Conservation (phyloP, 2,797 vertebrate genomes). For the Limnodromus scolopaceus region DNA sequence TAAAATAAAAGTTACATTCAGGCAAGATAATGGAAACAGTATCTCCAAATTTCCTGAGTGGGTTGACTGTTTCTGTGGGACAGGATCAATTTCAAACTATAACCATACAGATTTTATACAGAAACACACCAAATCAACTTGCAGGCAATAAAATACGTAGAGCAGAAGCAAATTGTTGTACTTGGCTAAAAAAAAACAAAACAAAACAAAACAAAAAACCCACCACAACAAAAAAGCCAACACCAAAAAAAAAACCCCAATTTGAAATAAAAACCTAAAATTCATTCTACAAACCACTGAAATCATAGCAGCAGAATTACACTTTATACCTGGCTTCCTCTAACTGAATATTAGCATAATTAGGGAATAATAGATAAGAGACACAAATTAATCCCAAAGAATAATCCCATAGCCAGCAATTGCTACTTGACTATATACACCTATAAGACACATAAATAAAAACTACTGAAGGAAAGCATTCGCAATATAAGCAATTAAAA, state of each 20-base stretch:
- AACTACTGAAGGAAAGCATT: neutral
- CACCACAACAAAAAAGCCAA: too few species aligned
- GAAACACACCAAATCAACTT: neutral
- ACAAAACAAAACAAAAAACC: too few species aligned
- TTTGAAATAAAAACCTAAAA: neutral
- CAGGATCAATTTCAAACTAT: neutral
- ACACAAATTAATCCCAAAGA: neutral
- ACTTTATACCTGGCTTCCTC: neutral
- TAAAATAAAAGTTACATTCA: neutral
- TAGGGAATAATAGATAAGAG: neutral
- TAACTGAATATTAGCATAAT: neutral
- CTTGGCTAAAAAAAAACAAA: neutral
- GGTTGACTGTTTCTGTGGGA: fast-evolving
- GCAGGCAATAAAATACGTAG: neutral
- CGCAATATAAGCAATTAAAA: neutral
- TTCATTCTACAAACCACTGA: neutral
- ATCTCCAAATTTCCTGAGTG: neutral
- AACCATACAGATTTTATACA: neutral
- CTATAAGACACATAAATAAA: neutral
- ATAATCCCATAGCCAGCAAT: neutral
- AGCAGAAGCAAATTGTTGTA: neutral
- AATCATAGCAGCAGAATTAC: neutral
- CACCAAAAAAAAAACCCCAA: too few species aligned
- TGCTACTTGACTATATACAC: neutral
- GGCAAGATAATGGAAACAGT: neutral